phyloP scores from a whole-genome alignment of 2,113 vertebrate species.

The Amphiprion ocellaris region DNA sequence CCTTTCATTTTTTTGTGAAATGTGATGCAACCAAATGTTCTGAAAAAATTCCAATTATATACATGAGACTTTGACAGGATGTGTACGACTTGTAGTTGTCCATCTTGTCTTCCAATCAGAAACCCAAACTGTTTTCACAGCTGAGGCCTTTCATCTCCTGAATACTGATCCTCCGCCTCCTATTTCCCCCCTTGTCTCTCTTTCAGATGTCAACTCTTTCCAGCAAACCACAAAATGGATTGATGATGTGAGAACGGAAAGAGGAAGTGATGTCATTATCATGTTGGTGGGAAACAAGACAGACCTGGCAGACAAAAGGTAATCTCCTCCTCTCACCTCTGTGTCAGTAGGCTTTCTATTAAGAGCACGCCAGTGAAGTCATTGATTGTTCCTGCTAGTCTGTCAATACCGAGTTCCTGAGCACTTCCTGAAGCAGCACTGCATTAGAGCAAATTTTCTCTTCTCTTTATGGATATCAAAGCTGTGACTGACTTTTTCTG shows the following conservation, averaged over 20 bases:
- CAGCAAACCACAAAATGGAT: slow-evolving; percentile 99
- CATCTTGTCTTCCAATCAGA: slow-evolving; percentile 10
- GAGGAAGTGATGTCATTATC: slow-evolving; percentile 98
- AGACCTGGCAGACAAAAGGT: slow-evolving; percentile 99
- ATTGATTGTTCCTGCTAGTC: slow-evolving; percentile 54
- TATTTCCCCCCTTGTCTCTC: background rate
- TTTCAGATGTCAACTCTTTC: slow-evolving; percentile 97
- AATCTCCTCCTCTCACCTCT: slow-evolving; percentile 43
- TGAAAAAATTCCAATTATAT: too few species aligned
- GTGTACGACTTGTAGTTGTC: background rate
- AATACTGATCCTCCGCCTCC: slow-evolving; percentile 19
- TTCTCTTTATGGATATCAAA: slow-evolving; percentile 14
- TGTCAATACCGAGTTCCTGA: slow-evolving; percentile 34
- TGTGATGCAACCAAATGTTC: too few species aligned
- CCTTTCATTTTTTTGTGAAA: too few species aligned
- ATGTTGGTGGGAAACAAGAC: slow-evolving; percentile 99
- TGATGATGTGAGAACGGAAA: slow-evolving; percentile 97
- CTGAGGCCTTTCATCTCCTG: background rate
- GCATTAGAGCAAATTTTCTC: slow-evolving; percentile 9
- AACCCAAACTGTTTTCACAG: slow-evolving; percentile 6
- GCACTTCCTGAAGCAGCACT: slow-evolving; percentile 11
- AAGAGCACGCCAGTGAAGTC: slow-evolving; percentile 51
- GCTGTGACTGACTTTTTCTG: background rate
- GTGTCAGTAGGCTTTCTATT: slow-evolving; percentile 14
- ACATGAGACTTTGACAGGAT: background rate